Base-by-base conservation (phyloP, 2,797 vertebrate genomes). In the Cetoscarus ocellatus region DNA sequence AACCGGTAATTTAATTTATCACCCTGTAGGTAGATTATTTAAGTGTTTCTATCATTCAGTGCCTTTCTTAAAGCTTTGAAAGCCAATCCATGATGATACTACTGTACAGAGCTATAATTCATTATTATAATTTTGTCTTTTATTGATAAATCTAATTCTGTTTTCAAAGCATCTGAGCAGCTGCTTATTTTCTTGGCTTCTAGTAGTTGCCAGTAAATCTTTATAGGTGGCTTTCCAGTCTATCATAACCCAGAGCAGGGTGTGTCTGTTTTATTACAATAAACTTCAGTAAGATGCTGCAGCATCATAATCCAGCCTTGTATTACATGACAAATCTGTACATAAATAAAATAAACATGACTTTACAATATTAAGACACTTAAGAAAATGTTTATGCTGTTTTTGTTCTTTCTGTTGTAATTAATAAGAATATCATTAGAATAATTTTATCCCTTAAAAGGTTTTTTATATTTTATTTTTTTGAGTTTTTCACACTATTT, bases 221-320 rank as follows among this genome's bases (percentile, higher is more conserved):
- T 44, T 27, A 63, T 56, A 61, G 9, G 0, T 1, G 64, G 15
- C 40, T 27, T 15, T 38, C 42, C 53, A 64, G 6, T 54, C 51
- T 34, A 57, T 59, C 39, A 2, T 67, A 55, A 67, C 54, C 17
- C 47, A 43, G 8, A 73, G 66, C 38, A 56, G 72, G 69, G 65
- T 73, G 69, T 67, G 64, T 67, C 73, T 48, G 44, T 39, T 36
- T n/a, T n/a, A n/a, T n/a, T n/a, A n/a, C n/a, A n/a, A n/a, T n/a
- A n/a, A 64, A 43, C 14, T 10, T 13, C 43, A 43, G 17, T 52
- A 15, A 1, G 3, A 65, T 61, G 15, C 53, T 19, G 51, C 38
- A 35, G 51, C 38, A 35, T 67, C 52, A 13, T 11, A 61, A 11
- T 49, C 43, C 9, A 66, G 35, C 40, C 3, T 3, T 6, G 43